phyloP scores from a whole-genome alignment of 2,888 invertebrate species.

The Embidobia sp. region DNA sequence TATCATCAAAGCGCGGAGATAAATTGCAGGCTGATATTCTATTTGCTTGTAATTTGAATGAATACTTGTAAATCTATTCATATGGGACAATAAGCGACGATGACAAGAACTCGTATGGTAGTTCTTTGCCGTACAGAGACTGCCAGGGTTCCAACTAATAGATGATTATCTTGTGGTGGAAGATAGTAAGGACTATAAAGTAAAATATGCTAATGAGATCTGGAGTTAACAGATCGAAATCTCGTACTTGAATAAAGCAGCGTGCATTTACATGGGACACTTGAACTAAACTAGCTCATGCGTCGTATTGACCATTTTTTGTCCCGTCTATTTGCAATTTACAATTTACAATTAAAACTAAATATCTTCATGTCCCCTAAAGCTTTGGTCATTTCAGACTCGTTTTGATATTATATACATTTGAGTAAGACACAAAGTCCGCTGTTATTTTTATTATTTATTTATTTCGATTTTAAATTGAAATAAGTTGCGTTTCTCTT shows the following conservation, averaged over 20 bases:
- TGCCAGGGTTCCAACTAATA: constrained; percentile 52
- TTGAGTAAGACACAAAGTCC: no score
- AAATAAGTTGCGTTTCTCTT: not conserved
- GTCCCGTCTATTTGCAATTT: no score
- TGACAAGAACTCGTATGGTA: constrained; percentile 53
- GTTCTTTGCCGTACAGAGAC: constrained; percentile 39
- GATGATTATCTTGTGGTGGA: constrained; percentile 55
- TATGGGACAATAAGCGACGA: constrained; percentile 46
- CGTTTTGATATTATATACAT: no score
- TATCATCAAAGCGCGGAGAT: no score
- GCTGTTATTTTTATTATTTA: not conserved
- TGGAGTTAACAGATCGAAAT: constrained; percentile 73
- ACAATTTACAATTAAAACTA: no score
- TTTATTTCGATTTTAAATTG: not conserved
- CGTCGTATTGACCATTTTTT: constrained; percentile 1
- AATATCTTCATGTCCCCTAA: no score
- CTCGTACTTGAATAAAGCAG: constrained; percentile 66
- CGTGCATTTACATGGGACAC: constrained; percentile 37
- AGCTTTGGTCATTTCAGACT: no score
- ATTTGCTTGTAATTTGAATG: no score
- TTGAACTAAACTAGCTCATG: constrained; percentile 24
- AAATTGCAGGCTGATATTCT: no score
- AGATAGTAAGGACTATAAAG: constrained; percentile 62
- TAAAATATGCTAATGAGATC: constrained; percentile 74
- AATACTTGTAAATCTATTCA: constrained; percentile 30